Evolutionary conservation across 2,888 invertebrate species (phyloP).

Genomic region (Himalopsyche kuldschensis): DNA sequence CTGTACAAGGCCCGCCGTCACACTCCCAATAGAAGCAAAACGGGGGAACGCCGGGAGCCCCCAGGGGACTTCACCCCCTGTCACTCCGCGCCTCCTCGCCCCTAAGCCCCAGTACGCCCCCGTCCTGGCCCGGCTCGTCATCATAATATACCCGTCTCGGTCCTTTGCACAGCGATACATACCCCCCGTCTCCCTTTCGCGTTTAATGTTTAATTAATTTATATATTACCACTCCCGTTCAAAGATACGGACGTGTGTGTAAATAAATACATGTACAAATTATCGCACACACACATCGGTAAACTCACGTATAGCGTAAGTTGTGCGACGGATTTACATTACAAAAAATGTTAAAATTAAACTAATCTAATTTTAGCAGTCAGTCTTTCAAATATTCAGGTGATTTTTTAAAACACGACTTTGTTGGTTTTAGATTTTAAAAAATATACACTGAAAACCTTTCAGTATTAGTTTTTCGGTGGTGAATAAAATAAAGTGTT

Average conservation of each 20-base stretch:
- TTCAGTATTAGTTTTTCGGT: no score
- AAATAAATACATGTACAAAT: not conserved
- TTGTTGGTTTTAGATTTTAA: no score
- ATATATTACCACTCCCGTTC: not conserved
- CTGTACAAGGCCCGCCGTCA: not conserved
- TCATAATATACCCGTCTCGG: not conserved
- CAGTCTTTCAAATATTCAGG: no score
- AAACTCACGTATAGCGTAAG: not conserved
- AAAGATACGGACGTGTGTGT: not conserved
- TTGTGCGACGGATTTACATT: no score
- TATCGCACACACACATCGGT: not conserved
- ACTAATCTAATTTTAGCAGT: no score
- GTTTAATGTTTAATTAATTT: slow-evolving; percentile 1
- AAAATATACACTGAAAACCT: no score
- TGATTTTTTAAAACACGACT: no score
- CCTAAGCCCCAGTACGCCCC: not conserved
- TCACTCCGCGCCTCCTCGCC: not conserved
- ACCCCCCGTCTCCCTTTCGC: not conserved
- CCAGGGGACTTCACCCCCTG: slow-evolving; percentile 1
- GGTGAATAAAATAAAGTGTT: no score
- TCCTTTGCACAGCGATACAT: not conserved
- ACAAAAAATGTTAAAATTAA: no score
- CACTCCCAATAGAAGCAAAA: not conserved
- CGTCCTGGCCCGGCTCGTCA: not conserved
- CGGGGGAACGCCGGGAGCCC: not conserved